These are phyloP conservation scores for Rhea pennata DNA, from an alignment of 2,113 vertebrate genomes.

Conservation along the genomic window DNA sequence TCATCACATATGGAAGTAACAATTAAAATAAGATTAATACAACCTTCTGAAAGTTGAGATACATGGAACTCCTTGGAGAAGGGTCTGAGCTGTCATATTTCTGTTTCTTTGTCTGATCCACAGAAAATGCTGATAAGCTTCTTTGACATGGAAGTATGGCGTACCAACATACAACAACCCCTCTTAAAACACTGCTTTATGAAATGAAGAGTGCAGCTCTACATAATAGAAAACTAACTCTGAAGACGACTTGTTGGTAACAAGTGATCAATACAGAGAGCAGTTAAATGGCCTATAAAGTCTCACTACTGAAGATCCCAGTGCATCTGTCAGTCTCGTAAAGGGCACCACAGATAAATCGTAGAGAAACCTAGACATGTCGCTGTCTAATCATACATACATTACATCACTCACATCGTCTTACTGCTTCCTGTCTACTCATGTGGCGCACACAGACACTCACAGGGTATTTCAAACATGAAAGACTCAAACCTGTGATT, in stretches of 20 bases:
- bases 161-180: not conserved
- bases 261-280: not conserved
- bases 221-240: not conserved
- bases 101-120: not conserved
- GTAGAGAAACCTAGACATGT: not conserved
- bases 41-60: not conserved
- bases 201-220: not conserved
- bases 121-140: not conserved
- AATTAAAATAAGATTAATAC: not conserved
- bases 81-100: not conserved
- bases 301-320: not conserved
- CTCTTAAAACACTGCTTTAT: not conserved
- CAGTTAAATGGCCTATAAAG: not conserved
- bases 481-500: not conserved
- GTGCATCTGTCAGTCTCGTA: not conserved
- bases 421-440: not conserved
- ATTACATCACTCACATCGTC: too few relatives aligned
- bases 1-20: not conserved
- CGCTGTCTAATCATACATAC: not conserved
- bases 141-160: not conserved
- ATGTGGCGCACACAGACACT: not conserved
- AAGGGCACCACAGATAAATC: not conserved
- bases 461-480: not conserved
- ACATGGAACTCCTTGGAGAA: not conserved
- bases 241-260: not conserved